Evolutionary conservation across 2,113 vertebrate genomes (phyloP).

Genomic region (Isurus oxyrinchus): DNA sequence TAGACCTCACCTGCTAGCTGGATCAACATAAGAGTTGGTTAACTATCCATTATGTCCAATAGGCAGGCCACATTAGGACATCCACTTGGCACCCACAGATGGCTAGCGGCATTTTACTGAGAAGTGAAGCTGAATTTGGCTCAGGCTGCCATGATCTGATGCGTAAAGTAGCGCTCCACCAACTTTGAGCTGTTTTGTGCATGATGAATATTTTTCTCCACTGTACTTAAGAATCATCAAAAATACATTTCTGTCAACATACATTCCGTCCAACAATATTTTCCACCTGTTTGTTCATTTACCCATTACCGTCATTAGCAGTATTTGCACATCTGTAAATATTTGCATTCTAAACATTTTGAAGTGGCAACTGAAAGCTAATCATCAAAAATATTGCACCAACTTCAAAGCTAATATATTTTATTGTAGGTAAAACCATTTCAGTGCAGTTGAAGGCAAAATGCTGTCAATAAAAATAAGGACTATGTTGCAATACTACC

Average conservation of each 20-base stretch:
- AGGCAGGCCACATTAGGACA: background rate
- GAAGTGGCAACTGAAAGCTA: background rate
- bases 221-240: background rate
- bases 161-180: background rate
- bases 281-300: background rate
- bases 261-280: background rate
- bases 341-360: background rate
- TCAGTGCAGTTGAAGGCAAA: background rate
- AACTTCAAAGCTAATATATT: background rate
- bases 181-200: background rate
- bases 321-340: background rate
- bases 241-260: background rate
- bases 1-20: background rate
- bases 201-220: background rate
- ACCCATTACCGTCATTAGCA: background rate
- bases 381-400: background rate
- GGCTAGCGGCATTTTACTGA: background rate
- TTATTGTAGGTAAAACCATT: background rate
- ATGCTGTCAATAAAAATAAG: background rate
- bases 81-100: background rate
- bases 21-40: background rate
- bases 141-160: background rate
- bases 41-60: background rate
- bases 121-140: background rate
- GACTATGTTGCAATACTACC: background rate